Evolutionary conservation across 2,888 invertebrate genomes (phyloP).

Genomic region (Hydraecia micacea): DNA sequence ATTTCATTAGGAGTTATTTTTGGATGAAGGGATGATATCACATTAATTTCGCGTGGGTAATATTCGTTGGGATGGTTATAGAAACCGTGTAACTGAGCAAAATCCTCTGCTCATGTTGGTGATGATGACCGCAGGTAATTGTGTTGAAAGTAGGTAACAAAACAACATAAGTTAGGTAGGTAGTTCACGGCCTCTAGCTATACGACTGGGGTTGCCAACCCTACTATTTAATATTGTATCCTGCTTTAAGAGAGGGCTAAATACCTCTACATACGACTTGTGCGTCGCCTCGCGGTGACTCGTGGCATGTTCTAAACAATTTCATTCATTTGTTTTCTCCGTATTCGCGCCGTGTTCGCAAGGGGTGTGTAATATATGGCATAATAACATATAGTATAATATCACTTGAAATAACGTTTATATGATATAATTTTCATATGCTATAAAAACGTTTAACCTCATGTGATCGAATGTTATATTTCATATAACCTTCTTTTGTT

Average conservation of each 20-base stretch:
- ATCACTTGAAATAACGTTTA: too few relatives aligned
- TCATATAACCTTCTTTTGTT: too few relatives aligned
- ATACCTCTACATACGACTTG: neutral
- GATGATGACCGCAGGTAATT: neutral
- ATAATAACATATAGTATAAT: too few relatives aligned
- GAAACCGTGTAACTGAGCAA: too few relatives aligned
- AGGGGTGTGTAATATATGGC: too few relatives aligned
- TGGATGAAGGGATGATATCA: neutral
- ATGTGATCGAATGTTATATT: too few relatives aligned
- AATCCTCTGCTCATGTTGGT: neutral
- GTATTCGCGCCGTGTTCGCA: neutral
- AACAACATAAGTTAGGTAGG: neutral
- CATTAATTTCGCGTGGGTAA: neutral
- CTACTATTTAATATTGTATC: too few relatives aligned
- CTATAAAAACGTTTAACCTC: too few relatives aligned
- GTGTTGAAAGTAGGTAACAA: neutral
- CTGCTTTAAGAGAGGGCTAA: too few relatives aligned
- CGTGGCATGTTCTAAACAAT: neutral
- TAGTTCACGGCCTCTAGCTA: neutral
- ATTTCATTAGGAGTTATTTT: constrained; percentile 23
- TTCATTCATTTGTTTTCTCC: neutral
- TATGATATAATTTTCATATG: too few relatives aligned
- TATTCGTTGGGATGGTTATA: neutral
- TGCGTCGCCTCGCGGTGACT: neutral
- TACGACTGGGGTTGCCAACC: too few relatives aligned